These are phyloP conservation scores for Corythornis cristatus DNA, from an alignment of 2,113 vertebrate species.

Conservation along the genomic window DNA sequence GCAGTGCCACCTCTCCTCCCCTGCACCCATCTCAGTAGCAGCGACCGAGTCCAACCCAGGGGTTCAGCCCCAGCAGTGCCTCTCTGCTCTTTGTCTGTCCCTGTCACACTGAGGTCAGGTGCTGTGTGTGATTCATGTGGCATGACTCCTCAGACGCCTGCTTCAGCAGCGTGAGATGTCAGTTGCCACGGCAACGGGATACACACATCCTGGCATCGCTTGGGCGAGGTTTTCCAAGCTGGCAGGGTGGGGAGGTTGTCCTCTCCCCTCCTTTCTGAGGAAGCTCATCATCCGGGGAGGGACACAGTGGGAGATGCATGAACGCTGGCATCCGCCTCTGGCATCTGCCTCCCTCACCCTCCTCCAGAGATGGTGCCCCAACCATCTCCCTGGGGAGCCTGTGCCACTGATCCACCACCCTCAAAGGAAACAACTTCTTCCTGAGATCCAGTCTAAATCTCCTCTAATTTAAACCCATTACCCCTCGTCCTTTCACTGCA, in stretches of 20 bases:
- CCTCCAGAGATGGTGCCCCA: background rate
- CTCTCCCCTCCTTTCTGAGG: background rate
- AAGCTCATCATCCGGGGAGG: background rate
- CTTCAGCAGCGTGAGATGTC: constrained; percentile 59
- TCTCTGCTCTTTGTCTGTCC: constrained; percentile 27
- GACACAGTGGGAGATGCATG: background rate
- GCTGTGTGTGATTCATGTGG: constrained; percentile 60
- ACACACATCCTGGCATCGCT: constrained; percentile 72
- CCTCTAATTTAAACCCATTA: too few species aligned
- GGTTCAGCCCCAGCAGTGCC: background rate
- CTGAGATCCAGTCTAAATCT: too few species aligned
- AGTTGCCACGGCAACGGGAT: constrained; percentile 69
- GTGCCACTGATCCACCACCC: too few species aligned
- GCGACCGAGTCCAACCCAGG: fast-evolving
- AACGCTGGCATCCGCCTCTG: fast-evolving
- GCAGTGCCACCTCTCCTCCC: fast-evolving
- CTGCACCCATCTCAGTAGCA: background rate
- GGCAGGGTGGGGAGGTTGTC: background rate
- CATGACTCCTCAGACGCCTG: constrained; percentile 60
- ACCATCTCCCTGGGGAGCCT: too few species aligned
- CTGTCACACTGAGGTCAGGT: constrained; percentile 60
- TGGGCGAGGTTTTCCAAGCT: constrained; percentile 60
- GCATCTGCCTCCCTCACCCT: background rate
- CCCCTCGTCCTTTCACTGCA: too few species aligned
- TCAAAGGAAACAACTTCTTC: too few species aligned